Base-by-base conservation (phyloP, 64 coral and sea anemone genomes). In the Acropora yongei region DNA sequence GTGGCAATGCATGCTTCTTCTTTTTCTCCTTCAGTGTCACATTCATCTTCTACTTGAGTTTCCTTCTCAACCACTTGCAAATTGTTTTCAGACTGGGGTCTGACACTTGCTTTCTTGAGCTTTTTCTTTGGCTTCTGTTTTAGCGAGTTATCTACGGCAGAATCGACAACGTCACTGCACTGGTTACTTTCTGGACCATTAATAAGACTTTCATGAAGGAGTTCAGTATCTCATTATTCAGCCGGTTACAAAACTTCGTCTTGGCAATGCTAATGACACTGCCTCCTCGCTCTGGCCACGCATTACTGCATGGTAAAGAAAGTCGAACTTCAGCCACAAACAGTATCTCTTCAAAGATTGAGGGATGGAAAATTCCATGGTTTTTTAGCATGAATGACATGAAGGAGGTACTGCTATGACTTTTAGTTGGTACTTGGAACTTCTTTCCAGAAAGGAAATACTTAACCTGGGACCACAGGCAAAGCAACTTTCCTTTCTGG, bases 271-370 rank as follows among this genome's bases (percentile, higher is more conserved):
- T 86, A 14, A 86, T 86, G 7, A 86, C 83, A 72, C 83, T 86
- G 14, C 83, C 83, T 86, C 83, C 83, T 86, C 83, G 68, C 41
- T 71, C 83, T 72, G 63, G 83, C 83, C 83, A 86, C 0, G 83
- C 83, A 86, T 86, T 86, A 65, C 83, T 86, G 48, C 83, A 86
- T 40, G 83, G 83, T 50, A 86, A 72, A 40, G 4, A 86, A 50
- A 86, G 83, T 43, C 83, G 61, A 44, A 86, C 83, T 86, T 86
- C 83, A 86, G 83, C 83, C 83, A 86, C 83, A 72, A 86, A 86
- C 63, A 86, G 68, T 19, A 86, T 40, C 83, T 86, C 83, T 13
- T 78, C 43, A 48, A 78, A 78, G 11, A 78, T 74, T 75, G 41
- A 87, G 69, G 11, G 68, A 30, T 30, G 30, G 30, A 30, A 30